Evolutionary conservation across 2,888 invertebrate genomes (phyloP).

Genomic region (Caenorhabditis auriculariae): DNA sequence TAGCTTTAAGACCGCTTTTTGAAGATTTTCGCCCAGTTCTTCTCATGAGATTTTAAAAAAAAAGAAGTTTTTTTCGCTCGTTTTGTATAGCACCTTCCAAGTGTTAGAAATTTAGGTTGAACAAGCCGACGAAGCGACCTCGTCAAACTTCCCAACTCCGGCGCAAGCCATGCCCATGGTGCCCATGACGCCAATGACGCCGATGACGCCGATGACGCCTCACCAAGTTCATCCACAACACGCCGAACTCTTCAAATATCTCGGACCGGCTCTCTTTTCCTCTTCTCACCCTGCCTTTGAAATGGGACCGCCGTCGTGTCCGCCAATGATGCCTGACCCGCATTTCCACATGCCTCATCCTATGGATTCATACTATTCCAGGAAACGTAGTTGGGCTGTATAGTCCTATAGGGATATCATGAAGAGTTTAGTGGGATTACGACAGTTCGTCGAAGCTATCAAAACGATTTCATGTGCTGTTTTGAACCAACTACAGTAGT

Average conservation of each 20-base stretch:
- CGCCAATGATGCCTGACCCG: slow-evolving; percentile 5
- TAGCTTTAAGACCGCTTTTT: no score
- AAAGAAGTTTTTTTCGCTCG: no score
- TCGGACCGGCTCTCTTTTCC: slow-evolving; percentile 25
- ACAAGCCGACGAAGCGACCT: not conserved
- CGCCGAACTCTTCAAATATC: slow-evolving; percentile 22
- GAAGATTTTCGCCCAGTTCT: no score
- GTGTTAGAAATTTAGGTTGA: no score
- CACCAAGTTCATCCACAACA: slow-evolving; percentile 3
- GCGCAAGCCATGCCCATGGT: not conserved
- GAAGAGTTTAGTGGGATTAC: no score
- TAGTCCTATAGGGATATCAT: no score
- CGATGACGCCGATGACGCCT: slow-evolving; percentile 6
- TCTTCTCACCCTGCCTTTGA: not conserved
- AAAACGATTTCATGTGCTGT: no score
- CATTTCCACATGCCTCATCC: slow-evolving; percentile 3
- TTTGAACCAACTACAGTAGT: no score
- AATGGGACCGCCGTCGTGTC: slow-evolving; percentile 20
- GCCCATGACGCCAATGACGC: not conserved
- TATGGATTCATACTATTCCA: slow-evolving; percentile 17
- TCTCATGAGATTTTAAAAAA: no score
- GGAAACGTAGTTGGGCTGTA: slow-evolving; percentile 30
- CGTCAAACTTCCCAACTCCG: no score
- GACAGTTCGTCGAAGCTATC: no score
- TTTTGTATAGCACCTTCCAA: no score